Evolutionary conservation across 2,888 invertebrate genomes (phyloP), one percentile per base, ranked within the genome.

Genomic region (Neocrepidodera transversa): DNA sequence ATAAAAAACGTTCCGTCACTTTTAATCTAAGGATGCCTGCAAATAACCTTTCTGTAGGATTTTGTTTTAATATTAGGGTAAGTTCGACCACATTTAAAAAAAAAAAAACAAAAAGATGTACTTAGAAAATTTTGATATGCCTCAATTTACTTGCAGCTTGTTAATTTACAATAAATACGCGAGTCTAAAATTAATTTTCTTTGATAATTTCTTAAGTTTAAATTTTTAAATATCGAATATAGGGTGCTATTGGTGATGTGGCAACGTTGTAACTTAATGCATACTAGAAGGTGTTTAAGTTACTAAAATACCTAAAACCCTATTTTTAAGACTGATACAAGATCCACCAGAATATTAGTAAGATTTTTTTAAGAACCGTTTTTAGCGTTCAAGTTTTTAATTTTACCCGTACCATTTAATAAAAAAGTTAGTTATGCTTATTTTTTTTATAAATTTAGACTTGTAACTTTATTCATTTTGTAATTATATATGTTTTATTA

Each of bases 221-320:
- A 30, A 10, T 30, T n/a, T 30, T 30, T 23, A 23, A 23, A 4
- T 23, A 23, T 23, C n/a, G n/a, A n/a, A 6, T 23, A 23, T 6
- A 23, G 23, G 23, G 6, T 30, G 2, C 10, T 10, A 7, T 10
- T 35, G 35, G 4, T 13, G 13, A 35, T 5, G 13, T 35, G 36
- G 54, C 47, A 55, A 55, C 54, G 20, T 48, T 35, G 36, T 13
- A 26, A 47, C 36, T 28, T 55, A 26, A 17, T 14, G 54, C n/a
- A n/a, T n/a, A n/a, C n/a, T 38, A 38, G 54, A 28, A 43, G 42
- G 20, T 32, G 23, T n/a, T 16, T 40, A 17, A 43, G 47, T 55
- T 47, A 47, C 47, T 36, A 28, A 55, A 55, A 51, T 51, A 51
- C n/a, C n/a, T n/a, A 52, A 47, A 55, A 45, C 54, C 38, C 35